These are phyloP conservation scores for Falco concolor DNA, from an alignment of 2,797 vertebrate genomes.

Conservation along the genomic window DNA sequence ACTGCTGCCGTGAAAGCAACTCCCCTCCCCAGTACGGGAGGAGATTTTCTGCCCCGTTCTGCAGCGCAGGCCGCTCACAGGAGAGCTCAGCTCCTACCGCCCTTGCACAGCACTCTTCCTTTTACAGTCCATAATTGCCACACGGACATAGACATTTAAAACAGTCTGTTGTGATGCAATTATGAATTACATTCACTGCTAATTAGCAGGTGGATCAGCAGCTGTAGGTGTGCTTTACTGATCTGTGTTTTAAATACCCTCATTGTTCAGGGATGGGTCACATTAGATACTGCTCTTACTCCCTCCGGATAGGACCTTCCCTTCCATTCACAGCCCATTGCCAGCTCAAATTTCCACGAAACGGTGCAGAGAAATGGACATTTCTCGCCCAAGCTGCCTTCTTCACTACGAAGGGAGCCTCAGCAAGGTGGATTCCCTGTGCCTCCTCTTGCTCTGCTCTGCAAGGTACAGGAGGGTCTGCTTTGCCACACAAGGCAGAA, in stretches of 20 bases:
- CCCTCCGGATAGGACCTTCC: neutral
- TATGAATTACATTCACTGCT: neutral
- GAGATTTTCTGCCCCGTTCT: neutral
- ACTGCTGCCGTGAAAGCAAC: neutral
- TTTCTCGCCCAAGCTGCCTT: neutral
- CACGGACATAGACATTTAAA: neutral
- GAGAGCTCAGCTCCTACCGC: neutral
- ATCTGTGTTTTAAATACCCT: neutral
- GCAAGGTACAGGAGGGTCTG: neutral
- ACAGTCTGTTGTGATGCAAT: conserved; percentile 6
- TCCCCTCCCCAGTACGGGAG: neutral
- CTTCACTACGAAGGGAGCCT: neutral
- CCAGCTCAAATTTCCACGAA: neutral
- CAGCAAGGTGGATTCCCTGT: neutral
- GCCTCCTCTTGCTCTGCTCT: neutral
- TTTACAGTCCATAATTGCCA: neutral
- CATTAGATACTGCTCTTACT: neutral
- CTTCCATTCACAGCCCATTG: neutral
- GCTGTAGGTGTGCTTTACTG: neutral
- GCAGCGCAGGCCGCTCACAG: neutral
- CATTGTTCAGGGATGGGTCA: neutral
- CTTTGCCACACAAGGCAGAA: neutral
- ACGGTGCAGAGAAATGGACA: neutral
- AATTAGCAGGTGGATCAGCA: conserved; percentile 8
- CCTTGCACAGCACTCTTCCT: neutral